A percentile compares a stretch with the other conserved stretches of the same genome.
Conservation (phyloP, 2,888 invertebrate genomes). For the Timema cristinae region DNA sequence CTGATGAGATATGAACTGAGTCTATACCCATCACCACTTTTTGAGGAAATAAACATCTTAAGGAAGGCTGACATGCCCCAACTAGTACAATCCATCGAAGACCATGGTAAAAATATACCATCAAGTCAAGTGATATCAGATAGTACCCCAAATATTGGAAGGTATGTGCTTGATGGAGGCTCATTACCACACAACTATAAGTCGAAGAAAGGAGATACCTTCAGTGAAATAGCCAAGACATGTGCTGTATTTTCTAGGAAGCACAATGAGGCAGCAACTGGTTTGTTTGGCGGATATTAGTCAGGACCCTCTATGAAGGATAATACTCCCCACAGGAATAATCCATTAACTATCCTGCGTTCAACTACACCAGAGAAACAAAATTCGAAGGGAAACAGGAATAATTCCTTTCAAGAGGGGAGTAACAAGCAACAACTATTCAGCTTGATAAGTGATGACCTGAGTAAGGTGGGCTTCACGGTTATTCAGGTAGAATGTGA, state of each 20-base stretch:
- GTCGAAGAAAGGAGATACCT: not conserved
- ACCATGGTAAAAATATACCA: not conserved
- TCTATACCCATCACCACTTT: not conserved
- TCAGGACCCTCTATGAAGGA: not conserved
- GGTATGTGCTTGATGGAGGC: slow-evolving; percentile 2
- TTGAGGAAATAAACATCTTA: not conserved
- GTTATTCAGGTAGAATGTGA: too few relatives aligned
- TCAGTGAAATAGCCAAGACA: not conserved
- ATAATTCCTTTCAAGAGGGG: too few relatives aligned
- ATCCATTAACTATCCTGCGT: not conserved
- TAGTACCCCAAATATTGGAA: not conserved
- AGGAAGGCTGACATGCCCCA: not conserved
- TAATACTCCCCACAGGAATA: not conserved
- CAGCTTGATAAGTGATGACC: too few relatives aligned
- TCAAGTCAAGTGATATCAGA: not conserved
- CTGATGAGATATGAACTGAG: not conserved
- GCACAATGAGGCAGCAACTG: too few relatives aligned
- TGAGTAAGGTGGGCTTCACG: too few relatives aligned
- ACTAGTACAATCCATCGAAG: not conserved
- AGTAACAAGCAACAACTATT: too few relatives aligned
- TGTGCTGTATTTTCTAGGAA: not conserved
- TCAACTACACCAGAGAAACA: not conserved
- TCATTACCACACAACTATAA: not conserved
- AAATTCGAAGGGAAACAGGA: too few relatives aligned
- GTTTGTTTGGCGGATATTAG: not conserved